Evolutionary conservation across 2,797 vertebrate genomes (phyloP).

Genomic region (Manis pentadactyla): DNA sequence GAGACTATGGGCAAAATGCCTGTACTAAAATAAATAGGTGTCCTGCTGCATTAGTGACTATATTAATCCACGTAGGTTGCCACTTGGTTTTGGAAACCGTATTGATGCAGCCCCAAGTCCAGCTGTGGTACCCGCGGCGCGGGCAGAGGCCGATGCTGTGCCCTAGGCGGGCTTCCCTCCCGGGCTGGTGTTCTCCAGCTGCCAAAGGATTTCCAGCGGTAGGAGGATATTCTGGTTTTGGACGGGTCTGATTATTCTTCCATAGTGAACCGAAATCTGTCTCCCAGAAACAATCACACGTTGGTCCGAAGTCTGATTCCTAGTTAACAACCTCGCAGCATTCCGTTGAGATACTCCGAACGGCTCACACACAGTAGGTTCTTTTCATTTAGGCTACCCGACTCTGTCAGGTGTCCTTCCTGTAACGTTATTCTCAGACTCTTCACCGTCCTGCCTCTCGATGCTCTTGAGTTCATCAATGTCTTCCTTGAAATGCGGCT

Average conservation of each 20-base stretch:
- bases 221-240: slow-evolving; percentile 24
- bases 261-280: neutral
- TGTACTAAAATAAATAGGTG: neutral
- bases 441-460: neutral
- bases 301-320: neutral
- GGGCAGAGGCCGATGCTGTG: neutral
- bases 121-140: neutral
- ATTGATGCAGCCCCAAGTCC: neutral
- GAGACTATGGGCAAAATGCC: neutral
- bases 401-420: neutral
- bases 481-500: neutral
- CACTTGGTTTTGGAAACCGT: slow-evolving; percentile 37
- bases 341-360: neutral
- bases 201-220: neutral
- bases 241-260: slow-evolving; percentile 12
- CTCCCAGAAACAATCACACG: neutral
- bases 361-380: neutral
- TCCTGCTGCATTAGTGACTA: neutral
- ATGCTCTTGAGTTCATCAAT: neutral
- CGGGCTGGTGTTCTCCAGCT: neutral
- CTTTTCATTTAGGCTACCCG: neutral
- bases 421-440: neutral
- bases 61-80: neutral
- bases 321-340: neutral
- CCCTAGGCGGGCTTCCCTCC: neutral